These are phyloP conservation scores for Syngnathus acus DNA, from an alignment of 2,797 vertebrate genomes.

Conservation along the genomic window DNA sequence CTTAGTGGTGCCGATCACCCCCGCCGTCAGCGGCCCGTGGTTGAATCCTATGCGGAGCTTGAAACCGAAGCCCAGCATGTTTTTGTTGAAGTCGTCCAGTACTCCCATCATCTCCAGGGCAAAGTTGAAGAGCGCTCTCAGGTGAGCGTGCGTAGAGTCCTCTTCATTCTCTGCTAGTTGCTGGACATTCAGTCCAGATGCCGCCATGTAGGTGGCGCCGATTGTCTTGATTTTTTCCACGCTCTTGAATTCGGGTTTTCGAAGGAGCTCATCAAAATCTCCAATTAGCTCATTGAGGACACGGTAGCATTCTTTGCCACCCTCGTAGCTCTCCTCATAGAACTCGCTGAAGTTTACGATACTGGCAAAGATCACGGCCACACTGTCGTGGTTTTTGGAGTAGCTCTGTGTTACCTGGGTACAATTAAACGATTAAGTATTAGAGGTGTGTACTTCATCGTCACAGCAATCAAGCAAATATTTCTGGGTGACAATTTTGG, in stretches of 20 bases:
- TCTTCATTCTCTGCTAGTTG: slow-evolving; percentile 69
- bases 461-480: background rate
- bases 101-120: slow-evolving; percentile 97
- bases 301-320: slow-evolving; percentile 94
- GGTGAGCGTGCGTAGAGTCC: slow-evolving; percentile 78
- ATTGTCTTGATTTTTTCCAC: slow-evolving; percentile 99
- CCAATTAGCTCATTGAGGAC: slow-evolving; percentile 96
- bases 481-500: background rate
- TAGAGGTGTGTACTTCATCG: background rate
- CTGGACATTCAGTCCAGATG: slow-evolving; percentile 84
- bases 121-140: slow-evolving; percentile 90
- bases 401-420: slow-evolving; percentile 87
- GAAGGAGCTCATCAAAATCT: slow-evolving; percentile 93
- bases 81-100: slow-evolving; percentile 97
- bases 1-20: slow-evolving; percentile 97
- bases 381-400: slow-evolving; percentile 94
- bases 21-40: slow-evolving; percentile 90
- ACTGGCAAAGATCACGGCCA: slow-evolving; percentile 94
- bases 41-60: slow-evolving; percentile 95
- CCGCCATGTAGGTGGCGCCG: slow-evolving; percentile 97
- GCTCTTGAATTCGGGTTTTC: slow-evolving; percentile 78
- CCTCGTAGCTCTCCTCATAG: slow-evolving; percentile 97
- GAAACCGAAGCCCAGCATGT: slow-evolving; percentile 97
- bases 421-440: background rate
- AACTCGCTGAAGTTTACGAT: slow-evolving; percentile 99